Conservation (phyloP, 2,888 invertebrate species). For the Tanytarsus gracilentus region DNA sequence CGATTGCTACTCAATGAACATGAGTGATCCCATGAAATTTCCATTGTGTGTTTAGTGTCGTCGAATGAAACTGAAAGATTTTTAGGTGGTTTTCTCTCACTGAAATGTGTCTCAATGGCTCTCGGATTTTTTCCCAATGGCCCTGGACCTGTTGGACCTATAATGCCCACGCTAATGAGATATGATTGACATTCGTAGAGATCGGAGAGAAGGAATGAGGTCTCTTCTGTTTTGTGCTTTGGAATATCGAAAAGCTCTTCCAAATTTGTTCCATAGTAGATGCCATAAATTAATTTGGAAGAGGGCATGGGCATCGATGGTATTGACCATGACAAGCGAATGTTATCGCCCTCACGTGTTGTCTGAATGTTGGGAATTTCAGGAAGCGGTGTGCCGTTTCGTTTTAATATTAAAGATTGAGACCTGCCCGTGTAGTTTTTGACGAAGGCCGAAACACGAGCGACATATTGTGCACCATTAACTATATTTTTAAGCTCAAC, state of each 20-base stretch:
- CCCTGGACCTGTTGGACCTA: slow-evolving; percentile 56
- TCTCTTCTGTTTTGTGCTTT: slow-evolving; percentile 46
- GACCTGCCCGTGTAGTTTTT: slow-evolving; percentile 45
- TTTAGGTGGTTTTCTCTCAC: slow-evolving; percentile 61
- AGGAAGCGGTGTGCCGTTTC: slow-evolving; percentile 38
- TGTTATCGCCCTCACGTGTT: slow-evolving; percentile 46
- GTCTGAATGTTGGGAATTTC: slow-evolving; percentile 31
- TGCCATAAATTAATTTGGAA: slow-evolving; percentile 53
- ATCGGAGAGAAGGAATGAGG: slow-evolving; percentile 49
- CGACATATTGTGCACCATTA: slow-evolving; percentile 46
- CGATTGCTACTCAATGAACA: slow-evolving; percentile 47
- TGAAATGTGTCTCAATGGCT: slow-evolving; percentile 52
- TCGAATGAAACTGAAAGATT: slow-evolving; percentile 47
- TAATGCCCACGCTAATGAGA: slow-evolving; percentile 58
- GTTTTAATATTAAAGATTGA: slow-evolving; percentile 38
- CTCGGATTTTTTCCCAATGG: slow-evolving; percentile 50
- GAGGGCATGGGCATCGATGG: slow-evolving; percentile 44
- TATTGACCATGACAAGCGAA: slow-evolving; percentile 47
- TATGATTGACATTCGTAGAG: slow-evolving; percentile 68
- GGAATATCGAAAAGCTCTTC: slow-evolving; percentile 50
- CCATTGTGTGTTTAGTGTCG: slow-evolving; percentile 45
- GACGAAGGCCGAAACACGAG: slow-evolving; percentile 48
- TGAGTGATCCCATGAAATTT: slow-evolving; percentile 62
- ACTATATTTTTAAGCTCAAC: slow-evolving; percentile 41
- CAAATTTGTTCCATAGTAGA: slow-evolving; percentile 57